Evolutionary conservation across 2,113 vertebrate species (phyloP), one percentile per base, ranked within the genome.

Genomic region (Syngnathus typhle): DNA sequence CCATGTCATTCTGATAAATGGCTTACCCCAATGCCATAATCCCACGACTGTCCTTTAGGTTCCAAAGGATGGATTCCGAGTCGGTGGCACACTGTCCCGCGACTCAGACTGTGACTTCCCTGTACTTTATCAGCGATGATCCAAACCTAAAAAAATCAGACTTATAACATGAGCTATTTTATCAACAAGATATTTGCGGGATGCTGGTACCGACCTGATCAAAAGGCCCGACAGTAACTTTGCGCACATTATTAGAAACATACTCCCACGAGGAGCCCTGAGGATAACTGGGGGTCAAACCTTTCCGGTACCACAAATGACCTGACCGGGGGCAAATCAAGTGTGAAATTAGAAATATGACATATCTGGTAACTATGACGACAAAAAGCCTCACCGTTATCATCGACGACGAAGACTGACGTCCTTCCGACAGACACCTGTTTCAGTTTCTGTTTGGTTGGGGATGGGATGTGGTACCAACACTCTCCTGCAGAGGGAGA

Each of bases 91-190:
- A 98, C 95, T 0, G 96, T 98, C 5, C 97, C 96, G 36, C 92
- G 94, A 88, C 97, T 99, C 88, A 98, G 83, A 68, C 96, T 90
- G 54, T 93, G 97, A 71, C 94, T 98, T 59, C 97, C 97, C 82
- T 98, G 96, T 15, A 99, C 96, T 73, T 96, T 98, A 85, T 96
- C 92, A 39, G 96, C 97, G n/a, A 98, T 95, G 79, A 98, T 94
- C 97, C 97, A 99, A 78, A 98, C 93, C 97, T 99, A 52, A 58
- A 52, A 58, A 72, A 39, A 7, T 44, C 19, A 19, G 21, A 41
- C 41, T 32, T 12, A 67, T 16, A 56, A 16, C 21, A 41, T 32
- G 8, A 8, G 69, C 21, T 19, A 75, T 16, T 11, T 16, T 32
- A 32, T 23, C 59, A 54, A 65, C 27, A 13, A 71, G 15, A 4